Base-by-base conservation (phyloP, 2,797 vertebrate genomes). In the Sparus aurata region DNA sequence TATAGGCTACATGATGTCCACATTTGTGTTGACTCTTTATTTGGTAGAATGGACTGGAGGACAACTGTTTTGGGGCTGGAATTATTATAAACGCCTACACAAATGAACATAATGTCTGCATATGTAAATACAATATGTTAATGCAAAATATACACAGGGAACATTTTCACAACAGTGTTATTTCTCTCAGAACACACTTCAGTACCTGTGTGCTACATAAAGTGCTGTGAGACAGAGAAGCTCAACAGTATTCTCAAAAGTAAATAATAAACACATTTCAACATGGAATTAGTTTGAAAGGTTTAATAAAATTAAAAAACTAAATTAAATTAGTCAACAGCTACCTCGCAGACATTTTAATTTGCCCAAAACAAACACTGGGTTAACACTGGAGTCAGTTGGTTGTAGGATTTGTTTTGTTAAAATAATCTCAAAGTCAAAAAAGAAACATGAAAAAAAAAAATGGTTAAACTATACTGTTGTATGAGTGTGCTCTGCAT, bases 1-100 rank as follows among this genome's bases (percentile, higher is more conserved):
- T n/a, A n/a, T n/a, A n/a, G n/a, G n/a, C n/a, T n/a, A n/a, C 46
- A 20, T 18, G 25, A 41, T 63, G 22, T 57, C 46, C 30, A 52
- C 16, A 30, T 76, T 69, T 72, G 41, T 67, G 25, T 70, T 71
- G 27, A n/a, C 59, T 74, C 3, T 71, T 67, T 45, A 61, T 70
- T 70, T 53, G 27, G 60, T 43, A 17, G 74, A 69, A 43, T 57
- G 17, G 50, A 65, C 52, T 58, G 34, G 34, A 62, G 41, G 27
- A 13, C 16, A 79, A 22, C 34, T 58, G 45, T 54, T 69, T 47
- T 52, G 18, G 61, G 45, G 3, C 43, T 59, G 41, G 72, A 57
- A 75, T 64, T 13, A 72, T 60, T 22, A 43, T 49, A 23, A 58
- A 71, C 60, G 54, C 50, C n/a, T 38, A 6, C 30, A 59, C 2